Evolutionary conservation across 2,113 vertebrate genomes (phyloP), one percentile per base, ranked within the genome.

Genomic region (Cavia aperea): DNA sequence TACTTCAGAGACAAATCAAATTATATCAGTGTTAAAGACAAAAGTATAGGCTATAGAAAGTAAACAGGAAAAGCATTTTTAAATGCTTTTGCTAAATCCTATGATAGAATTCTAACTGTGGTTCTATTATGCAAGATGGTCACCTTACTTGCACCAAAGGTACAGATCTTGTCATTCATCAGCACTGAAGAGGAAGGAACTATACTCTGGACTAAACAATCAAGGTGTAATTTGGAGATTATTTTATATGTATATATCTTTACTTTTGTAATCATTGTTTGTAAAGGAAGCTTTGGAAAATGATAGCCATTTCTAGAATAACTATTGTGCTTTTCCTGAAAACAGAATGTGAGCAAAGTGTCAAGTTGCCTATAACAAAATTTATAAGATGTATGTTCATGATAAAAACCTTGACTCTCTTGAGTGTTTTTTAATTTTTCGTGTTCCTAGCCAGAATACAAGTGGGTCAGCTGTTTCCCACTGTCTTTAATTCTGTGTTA

Each of bases 21-120:
- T 95, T 81, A 88, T 54, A 81, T 18, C 81, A 83, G 29, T 60
- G 24, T 82, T 93, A 81, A 85, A 95, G 58, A 82, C 14, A 86
- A 93, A 94, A 77, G 18, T 70, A 46, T 58, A 82, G 7, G 19
- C 72, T 66, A 56, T 49, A 77, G 49, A 86, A 1, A 79, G 0
- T 36, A 77, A 75, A 15, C 49, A 94, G 21, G 62, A 62, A 49
- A 86, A 94, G 46, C 2, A 33, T 33, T 58, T 33, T 6, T 49
- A 81, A 62, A 33, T 70, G 54, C 65, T 65, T 60, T 81, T 93
- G 26, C 58, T 85, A 19, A 81, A 91, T 8, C 73, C 39, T 39
- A 39, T 2, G 39, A 39, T 39, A 39, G 77, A 91, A 91, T 29
- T 15, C 7, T 51, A 49, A 90, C 49, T 62, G 10, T 58, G 18